Evolutionary conservation across 37 sponge, comb jelly and placozoan genomes (phyloP), one percentile per base, ranked within the genome.

Genomic region (Geodia barretti): DNA sequence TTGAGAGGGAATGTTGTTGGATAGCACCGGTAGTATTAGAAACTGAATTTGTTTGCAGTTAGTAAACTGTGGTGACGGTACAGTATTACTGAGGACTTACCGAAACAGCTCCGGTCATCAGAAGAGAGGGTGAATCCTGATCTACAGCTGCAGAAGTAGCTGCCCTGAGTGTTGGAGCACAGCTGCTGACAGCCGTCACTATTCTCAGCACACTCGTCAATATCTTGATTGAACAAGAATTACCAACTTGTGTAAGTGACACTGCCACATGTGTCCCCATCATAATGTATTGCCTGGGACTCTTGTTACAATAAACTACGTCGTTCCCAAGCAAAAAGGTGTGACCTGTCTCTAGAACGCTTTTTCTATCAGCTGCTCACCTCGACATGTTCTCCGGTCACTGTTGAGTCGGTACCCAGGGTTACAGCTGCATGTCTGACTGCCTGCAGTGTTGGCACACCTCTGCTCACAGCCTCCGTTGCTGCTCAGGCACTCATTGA

Each of bases 131-230:
- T 7, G 68, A 76, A 84, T 4, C 78, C 85, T n/a, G 54, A 5
- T 1, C 76, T 41, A 60, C 83, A 82, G 63, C 33, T 30, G 65
- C 83, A 82, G 5, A 8, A 11, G 60, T 65, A 84, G 60, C 35
- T 29, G 31, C 85, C 85, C 20, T 30, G 58, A 68, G 78, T 77
- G 31, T 77, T 77, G 33, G 28, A 7, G 28, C 85, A 84, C 9
- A 54, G 25, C 54, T 77, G 71, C 3, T 59, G 43, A 65, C 77
- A 77, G 62, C 60, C 59, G 25, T 65, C 78, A 39, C 61, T 78
- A 32, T 61, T 77, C 8, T 39, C 25, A 70, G 71, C 24, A 33
- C 86, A 86, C 54, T 78, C 79, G 79, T 86, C 39, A 31, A 78
- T 78, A 28, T 86, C 86, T 72, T 21, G 30, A 40, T 2, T n/a